These are phyloP conservation scores for Hymenopus coronatus DNA, from an alignment of 2,888 invertebrate species.

Conservation along the genomic window DNA sequence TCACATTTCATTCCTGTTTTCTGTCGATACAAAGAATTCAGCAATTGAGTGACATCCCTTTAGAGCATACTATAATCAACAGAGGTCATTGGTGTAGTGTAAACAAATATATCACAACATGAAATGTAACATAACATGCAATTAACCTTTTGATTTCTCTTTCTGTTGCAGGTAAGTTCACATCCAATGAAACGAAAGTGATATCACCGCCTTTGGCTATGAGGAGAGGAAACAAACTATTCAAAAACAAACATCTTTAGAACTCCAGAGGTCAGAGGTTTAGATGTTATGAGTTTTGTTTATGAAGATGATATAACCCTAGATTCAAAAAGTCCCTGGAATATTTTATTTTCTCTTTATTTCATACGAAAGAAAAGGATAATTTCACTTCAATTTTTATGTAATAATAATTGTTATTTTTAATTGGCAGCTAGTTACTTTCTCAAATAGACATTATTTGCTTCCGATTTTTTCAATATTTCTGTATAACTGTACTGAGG, in stretches of 20 bases:
- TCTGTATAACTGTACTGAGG: too few species aligned
- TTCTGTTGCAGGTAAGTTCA: neutral
- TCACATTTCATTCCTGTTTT: too few species aligned
- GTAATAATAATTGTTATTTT: too few species aligned
- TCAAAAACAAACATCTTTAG: neutral
- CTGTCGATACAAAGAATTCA: neutral
- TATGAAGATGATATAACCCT: too few species aligned
- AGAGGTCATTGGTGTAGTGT: neutral
- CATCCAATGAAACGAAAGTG: neutral
- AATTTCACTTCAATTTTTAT: too few species aligned
- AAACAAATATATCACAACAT: neutral
- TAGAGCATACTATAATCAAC: neutral
- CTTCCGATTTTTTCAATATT: too few species aligned
- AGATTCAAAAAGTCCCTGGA: too few species aligned
- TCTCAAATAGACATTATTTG: too few species aligned
- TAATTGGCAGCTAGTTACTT: too few species aligned
- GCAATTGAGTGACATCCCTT: neutral
- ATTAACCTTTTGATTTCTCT: neutral
- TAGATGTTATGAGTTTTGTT: too few species aligned
- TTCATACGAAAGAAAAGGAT: too few species aligned
- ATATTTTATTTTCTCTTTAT: too few species aligned
- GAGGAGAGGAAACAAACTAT: neutral
- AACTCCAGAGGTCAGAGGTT: neutral
- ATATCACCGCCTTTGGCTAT: neutral
- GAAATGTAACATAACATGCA: neutral